Conservation (phyloP, 2,113 vertebrate species). For the Sinocyclocheilus grahami region DNA sequence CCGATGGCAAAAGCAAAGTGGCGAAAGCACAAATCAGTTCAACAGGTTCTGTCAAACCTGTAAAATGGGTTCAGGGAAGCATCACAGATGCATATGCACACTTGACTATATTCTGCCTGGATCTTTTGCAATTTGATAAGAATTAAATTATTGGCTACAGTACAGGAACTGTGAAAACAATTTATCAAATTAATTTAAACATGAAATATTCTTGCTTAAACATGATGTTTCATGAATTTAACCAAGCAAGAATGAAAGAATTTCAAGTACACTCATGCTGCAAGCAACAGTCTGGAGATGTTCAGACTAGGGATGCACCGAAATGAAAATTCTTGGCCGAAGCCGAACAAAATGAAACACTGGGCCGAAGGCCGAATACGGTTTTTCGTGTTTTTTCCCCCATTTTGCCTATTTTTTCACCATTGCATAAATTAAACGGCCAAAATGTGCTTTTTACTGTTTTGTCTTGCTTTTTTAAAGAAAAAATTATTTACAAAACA, state of each 20-base stretch:
- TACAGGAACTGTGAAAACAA: not conserved
- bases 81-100: not conserved
- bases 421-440: too few relatives aligned
- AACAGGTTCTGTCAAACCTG: slow-evolving; percentile 9
- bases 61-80: slow-evolving; percentile 9
- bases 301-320: slow-evolving; percentile 5
- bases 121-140: not conserved
- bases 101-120: not conserved
- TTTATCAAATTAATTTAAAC: not conserved
- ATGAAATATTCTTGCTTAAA: not conserved
- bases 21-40: too few relatives aligned
- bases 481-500: too few relatives aligned
- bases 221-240: not conserved
- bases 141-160: not conserved
- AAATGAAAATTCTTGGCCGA: too few relatives aligned
- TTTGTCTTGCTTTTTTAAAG: too few relatives aligned
- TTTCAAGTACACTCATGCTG: not conserved
- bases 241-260: not conserved
- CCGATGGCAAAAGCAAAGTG: slow-evolving; percentile 19
- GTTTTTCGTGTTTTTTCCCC: too few relatives aligned
- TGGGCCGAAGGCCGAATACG: too few relatives aligned
- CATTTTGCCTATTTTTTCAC: too few relatives aligned
- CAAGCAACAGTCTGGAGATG: not conserved
- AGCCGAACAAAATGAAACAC: too few relatives aligned
- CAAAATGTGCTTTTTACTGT: too few relatives aligned